Conservation (phyloP, 2,888 invertebrate species). For the Erebia epiphron region DNA sequence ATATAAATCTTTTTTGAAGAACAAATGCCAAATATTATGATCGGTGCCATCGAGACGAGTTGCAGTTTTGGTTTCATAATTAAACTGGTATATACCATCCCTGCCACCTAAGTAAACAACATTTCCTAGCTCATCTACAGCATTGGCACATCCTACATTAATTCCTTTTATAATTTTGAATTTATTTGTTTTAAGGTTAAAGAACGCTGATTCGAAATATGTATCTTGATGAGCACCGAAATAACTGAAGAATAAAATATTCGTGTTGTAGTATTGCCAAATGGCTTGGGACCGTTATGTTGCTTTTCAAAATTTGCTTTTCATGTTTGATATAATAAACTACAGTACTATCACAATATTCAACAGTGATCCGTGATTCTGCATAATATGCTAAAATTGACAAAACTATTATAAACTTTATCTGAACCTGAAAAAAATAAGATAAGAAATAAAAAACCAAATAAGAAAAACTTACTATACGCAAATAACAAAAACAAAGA, state of each 20-base stretch:
- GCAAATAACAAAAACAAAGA: too few relatives aligned
- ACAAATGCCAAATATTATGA: conserved; percentile 67
- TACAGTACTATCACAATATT: conserved; percentile 43
- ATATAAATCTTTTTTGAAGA: conserved; percentile 60
- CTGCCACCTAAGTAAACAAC: conserved; percentile 63
- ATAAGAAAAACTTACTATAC: too few relatives aligned
- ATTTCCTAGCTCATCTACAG: conserved; percentile 53
- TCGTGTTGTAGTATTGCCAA: conserved; percentile 62
- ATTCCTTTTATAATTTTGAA: conserved; percentile 53
- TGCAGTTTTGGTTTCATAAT: conserved; percentile 53
- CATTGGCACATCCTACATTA: conserved; percentile 59
- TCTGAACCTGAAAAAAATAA: conserved; percentile 40
- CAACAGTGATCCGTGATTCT: conserved; percentile 34
- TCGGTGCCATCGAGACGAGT: conserved; percentile 46
- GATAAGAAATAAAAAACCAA: background rate
- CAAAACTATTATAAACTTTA: conserved; percentile 36
- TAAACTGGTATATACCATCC: conserved; percentile 58
- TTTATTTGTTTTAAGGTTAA: conserved; percentile 58
- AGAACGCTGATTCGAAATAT: conserved; percentile 53
- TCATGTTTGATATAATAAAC: conserved; percentile 44
- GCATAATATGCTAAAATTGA: conserved; percentile 27
- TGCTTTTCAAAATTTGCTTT: conserved; percentile 48
- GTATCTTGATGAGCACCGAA: conserved; percentile 38
- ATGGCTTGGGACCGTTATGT: conserved; percentile 59
- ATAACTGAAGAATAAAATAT: conserved; percentile 64